A percentile compares a stretch with the other conserved stretches of the same genome.
phyloP scores from a whole-genome alignment of 2,113 vertebrate species.

The Tachysurus vachellii region DNA sequence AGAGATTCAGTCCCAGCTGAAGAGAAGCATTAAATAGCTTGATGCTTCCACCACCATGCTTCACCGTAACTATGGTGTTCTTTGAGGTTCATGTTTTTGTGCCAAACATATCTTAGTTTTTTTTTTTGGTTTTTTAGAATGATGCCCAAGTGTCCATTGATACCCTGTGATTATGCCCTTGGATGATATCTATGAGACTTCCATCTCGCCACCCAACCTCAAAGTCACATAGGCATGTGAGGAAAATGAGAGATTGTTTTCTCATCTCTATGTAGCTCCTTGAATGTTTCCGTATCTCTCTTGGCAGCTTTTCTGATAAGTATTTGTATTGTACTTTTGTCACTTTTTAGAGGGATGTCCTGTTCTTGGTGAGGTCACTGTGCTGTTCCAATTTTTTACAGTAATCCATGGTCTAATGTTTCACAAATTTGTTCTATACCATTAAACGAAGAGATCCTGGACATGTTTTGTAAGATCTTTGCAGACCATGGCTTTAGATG shows the following conservation, averaged over 20 bases:
- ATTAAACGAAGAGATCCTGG: not conserved
- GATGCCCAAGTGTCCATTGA: not conserved
- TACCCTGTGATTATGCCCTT: no score
- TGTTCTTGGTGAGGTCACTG: not conserved
- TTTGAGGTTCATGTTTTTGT: not conserved
- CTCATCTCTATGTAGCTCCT: not conserved
- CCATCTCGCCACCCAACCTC: no score
- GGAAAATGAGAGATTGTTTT: no score
- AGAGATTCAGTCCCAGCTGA: not conserved
- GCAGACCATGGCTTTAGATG: not conserved
- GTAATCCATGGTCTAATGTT: no score
- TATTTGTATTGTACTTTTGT: not conserved
- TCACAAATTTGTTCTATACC: not conserved
- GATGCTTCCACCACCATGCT: not conserved
- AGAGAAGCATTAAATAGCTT: not conserved
- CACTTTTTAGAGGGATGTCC: not conserved
- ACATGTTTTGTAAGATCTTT: not conserved
- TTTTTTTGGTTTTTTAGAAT: not conserved
- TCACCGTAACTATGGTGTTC: not conserved
- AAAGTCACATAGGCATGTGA: no score
- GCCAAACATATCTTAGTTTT: not conserved
- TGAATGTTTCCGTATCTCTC: not conserved
- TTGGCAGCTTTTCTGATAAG: not conserved
- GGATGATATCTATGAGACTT: no score
- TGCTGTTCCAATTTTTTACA: no score